These are phyloP conservation scores for Drosophila leontia DNA, from an alignment of 1,140 invertebrate species.

Conservation along the genomic window DNA sequence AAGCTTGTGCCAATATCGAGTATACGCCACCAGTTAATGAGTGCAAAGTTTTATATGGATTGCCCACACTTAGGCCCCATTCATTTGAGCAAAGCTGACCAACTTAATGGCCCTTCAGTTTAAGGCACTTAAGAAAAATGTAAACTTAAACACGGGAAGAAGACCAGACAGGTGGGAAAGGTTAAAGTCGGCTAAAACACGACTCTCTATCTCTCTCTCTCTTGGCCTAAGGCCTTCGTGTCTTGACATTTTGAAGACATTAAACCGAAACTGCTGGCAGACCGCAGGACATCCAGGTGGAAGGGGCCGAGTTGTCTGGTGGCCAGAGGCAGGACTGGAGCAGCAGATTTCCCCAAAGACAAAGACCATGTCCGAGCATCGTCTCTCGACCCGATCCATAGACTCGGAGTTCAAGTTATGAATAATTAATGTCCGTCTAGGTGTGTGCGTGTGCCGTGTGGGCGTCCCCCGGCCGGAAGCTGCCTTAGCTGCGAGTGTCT, in stretches of 20 bases:
- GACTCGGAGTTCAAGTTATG: slow-evolving; percentile 71
- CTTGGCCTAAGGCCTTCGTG: slow-evolving; percentile 40
- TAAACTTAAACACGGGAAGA: slow-evolving; percentile 24
- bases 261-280: slow-evolving; percentile 73
- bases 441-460: slow-evolving; percentile 54
- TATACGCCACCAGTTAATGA: slow-evolving; percentile 40
- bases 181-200: slow-evolving; percentile 31
- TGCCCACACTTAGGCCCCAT: slow-evolving; percentile 8
- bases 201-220: slow-evolving; percentile 3
- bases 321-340: slow-evolving; percentile 6
- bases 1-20: neutral
- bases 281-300: slow-evolving; percentile 42
- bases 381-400: slow-evolving; percentile 40
- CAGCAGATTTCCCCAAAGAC: slow-evolving; percentile 76
- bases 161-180: slow-evolving; percentile 24
- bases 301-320: slow-evolving; percentile 1
- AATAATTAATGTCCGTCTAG: slow-evolving; percentile 77
- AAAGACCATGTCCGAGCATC: slow-evolving; percentile 54
- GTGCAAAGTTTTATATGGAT: slow-evolving; percentile 7
- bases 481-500: slow-evolving; percentile 29
- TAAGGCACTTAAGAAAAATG: slow-evolving; percentile 33
- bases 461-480: slow-evolving; percentile 37
- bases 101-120: slow-evolving; percentile 18
- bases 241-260: slow-evolving; percentile 76
- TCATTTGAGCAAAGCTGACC: slow-evolving; percentile 11